phyloP scores from a whole-genome alignment of 2,888 invertebrate species.

The Tuta absoluta region DNA sequence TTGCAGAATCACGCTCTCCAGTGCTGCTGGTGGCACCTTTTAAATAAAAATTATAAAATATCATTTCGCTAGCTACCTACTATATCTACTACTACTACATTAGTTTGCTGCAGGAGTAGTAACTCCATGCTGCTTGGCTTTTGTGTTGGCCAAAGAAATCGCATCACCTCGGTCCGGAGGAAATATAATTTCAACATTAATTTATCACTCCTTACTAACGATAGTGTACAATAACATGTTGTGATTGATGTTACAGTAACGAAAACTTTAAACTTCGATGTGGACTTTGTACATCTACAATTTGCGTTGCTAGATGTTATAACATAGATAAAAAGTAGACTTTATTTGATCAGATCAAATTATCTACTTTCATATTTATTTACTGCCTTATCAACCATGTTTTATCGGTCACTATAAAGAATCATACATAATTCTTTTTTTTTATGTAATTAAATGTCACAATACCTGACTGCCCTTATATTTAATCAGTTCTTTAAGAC shows the following conservation, averaged over 20 bases:
- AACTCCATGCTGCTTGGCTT: too few relatives aligned
- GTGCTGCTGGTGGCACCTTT: slow-evolving; percentile 90
- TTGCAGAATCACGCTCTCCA: slow-evolving; percentile 87
- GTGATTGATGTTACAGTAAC: too few relatives aligned
- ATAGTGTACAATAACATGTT: too few relatives aligned
- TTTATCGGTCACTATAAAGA: background rate
- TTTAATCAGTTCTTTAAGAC: slow-evolving; percentile 66
- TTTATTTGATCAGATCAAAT: background rate
- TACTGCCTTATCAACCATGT: background rate
- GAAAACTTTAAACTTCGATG: too few relatives aligned
- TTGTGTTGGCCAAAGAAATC: too few relatives aligned
- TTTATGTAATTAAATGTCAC: background rate
- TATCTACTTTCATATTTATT: background rate
- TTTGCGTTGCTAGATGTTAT: background rate
- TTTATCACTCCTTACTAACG: too few relatives aligned
- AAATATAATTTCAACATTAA: too few relatives aligned
- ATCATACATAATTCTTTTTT: background rate
- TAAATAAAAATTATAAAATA: slow-evolving; percentile 36
- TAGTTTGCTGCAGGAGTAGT: too few relatives aligned
- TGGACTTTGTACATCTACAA: background rate
- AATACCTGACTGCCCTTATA: slow-evolving; percentile 58
- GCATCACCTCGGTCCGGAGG: too few relatives aligned
- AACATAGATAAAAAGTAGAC: background rate
- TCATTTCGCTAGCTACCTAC: too few relatives aligned
- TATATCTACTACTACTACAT: too few relatives aligned